Base-by-base conservation (phyloP, 2,113 vertebrate species). In the Pachyramphus minor region DNA sequence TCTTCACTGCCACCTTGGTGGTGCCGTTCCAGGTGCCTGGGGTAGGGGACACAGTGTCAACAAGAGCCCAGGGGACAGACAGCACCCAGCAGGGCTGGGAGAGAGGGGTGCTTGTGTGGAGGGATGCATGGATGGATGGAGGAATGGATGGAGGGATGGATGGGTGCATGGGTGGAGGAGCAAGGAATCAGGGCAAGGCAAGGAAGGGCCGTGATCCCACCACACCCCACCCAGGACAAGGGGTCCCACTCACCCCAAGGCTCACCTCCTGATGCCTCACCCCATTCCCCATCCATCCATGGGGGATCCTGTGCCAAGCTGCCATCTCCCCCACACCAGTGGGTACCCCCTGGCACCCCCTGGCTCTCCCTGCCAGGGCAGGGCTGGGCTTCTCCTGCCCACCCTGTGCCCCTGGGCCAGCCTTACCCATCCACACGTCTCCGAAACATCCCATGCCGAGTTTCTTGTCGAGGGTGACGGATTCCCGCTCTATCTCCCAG, bases 1-100 rank as follows among this genome's bases (percentile, higher is more conserved):
- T 99, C 98, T 99, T 99, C 97, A 99, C 99, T 0, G 99, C 99
- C 95, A 99, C 99, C 97, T 99, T 99, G 2, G 99, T 99, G 98
- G 98, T 99, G 91, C 98, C 98, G 3, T 99, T 99, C 99, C 99
- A 99, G 19, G 98, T 99, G 89, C 99, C 99, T 99, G 97, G 12
- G 21, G 5, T 71, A 66, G 8, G 67, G 93, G 59, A 56, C 31
- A 74, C 8, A 64, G 85, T 52, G 84, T 96, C 91, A 93, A 17
- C 0, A 3, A 3, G 10, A 69, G 50, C 25, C 25, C 12, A 2
- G 18, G 49, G 76, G 41, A 24, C 72, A 27, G 24, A 30, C 21
- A 20, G 20, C 74, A n/a, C 67, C 39, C 2, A 2, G 41, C 23
- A 5, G 4, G 50, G 49, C 87, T 17, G 3, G 45, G 37, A 30